phyloP scores from a whole-genome alignment of 53 echinoderm and acorn worm genomes.

The Glandiceps talaboti region DNA sequence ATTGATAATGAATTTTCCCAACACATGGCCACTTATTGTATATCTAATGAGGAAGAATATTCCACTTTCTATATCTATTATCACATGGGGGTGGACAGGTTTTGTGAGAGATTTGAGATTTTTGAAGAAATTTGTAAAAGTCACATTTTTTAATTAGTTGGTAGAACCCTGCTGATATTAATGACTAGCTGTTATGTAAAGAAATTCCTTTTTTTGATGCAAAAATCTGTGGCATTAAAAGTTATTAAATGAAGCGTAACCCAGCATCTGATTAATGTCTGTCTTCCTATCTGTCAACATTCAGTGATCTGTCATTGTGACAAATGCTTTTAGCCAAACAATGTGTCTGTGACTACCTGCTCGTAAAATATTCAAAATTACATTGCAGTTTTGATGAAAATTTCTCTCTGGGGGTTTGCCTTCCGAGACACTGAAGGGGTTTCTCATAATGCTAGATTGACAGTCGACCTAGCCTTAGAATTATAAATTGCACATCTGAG shows the following conservation, averaged over 20 bases:
- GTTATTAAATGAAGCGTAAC: no score
- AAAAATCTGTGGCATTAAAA: no score
- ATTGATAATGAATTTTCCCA: background rate
- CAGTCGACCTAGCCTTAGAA: background rate
- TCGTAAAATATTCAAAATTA: slow-evolving; percentile 17
- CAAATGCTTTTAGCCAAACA: background rate
- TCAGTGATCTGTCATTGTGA: background rate
- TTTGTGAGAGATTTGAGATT: background rate
- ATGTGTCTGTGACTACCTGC: background rate
- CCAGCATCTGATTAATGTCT: background rate
- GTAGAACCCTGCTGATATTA: no score
- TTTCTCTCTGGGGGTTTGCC: slow-evolving; percentile 12
- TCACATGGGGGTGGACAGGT: background rate
- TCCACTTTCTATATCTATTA: background rate
- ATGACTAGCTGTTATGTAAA: no score
- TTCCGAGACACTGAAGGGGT: background rate
- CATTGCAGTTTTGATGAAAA: slow-evolving; percentile 83
- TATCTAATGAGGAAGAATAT: background rate
- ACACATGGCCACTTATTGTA: background rate
- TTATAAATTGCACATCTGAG: background rate
- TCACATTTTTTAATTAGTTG: no score
- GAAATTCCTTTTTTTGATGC: no score
- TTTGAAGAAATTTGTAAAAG: no score
- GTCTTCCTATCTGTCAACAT: background rate
- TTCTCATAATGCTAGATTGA: background rate